phyloP scores from a whole-genome alignment of 2,797 vertebrate genomes.

The Cossypha caffra region DNA sequence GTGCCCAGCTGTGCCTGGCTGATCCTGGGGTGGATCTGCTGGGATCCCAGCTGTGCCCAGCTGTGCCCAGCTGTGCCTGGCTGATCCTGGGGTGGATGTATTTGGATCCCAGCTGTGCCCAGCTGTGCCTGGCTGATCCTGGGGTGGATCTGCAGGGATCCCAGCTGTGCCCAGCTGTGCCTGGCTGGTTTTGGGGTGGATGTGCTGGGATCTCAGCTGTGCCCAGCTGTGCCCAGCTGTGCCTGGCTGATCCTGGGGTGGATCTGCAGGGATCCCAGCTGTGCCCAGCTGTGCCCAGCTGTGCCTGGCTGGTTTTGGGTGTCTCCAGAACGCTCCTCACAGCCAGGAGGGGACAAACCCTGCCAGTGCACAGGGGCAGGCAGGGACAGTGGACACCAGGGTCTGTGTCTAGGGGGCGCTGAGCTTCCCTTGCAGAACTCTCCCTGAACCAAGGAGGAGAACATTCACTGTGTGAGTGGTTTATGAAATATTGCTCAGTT shows the following conservation, averaged over 20 bases:
- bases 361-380: neutral
- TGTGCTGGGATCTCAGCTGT: no score
- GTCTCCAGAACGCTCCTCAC: neutral
- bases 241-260: no score
- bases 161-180: no score
- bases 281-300: no score
- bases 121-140: no score
- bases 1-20: neutral
- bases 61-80: no score
- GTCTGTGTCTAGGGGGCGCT: neutral
- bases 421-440: neutral
- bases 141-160: no score
- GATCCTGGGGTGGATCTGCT: neutral
- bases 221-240: no score
- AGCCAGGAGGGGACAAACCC: neutral
- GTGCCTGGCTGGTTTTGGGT: neutral
- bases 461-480: neutral
- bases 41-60: neutral
- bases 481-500: neutral
- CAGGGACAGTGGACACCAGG: fast-evolving
- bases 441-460: neutral
- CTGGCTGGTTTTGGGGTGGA: neutral
- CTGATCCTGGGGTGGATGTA: no score
- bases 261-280: no score
- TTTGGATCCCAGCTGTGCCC: no score